phyloP scores from a whole-genome alignment of 1,140 invertebrate genomes.

The Aphidius gifuensis region DNA sequence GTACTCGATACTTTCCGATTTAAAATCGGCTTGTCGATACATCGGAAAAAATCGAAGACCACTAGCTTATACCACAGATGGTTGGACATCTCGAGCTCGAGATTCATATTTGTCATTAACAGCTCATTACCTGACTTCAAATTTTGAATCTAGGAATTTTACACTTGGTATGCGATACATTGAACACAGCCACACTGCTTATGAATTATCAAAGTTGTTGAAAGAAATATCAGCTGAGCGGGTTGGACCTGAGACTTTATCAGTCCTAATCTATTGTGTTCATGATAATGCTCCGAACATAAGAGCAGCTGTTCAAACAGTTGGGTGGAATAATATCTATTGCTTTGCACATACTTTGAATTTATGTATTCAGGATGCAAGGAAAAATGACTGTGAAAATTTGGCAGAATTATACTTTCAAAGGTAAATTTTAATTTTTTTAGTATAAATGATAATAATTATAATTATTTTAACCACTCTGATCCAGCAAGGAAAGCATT shows the following conservation, averaged over 20 bases:
- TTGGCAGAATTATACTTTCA: no score
- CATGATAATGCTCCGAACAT: constrained; percentile 17
- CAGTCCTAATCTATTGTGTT: constrained; percentile 1
- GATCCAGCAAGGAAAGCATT: background rate
- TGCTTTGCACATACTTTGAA: constrained; percentile 8
- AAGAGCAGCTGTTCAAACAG: background rate
- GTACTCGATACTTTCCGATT: no score
- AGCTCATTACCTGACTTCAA: constrained; percentile 8
- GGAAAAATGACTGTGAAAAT: background rate
- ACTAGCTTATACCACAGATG: constrained; percentile 16
- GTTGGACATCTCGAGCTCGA: constrained; percentile 2
- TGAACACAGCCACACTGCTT: background rate
- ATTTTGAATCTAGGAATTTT: constrained; percentile 13
- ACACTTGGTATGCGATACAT: constrained; percentile 8
- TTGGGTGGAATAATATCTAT: background rate
- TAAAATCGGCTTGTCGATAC: no score
- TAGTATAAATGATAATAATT: no score
- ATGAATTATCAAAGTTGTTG: background rate
- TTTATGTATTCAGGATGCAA: background rate
- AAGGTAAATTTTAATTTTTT: no score
- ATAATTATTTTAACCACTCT: background rate
- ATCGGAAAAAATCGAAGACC: no score
- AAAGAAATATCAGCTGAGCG: background rate
- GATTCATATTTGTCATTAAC: constrained; percentile 6
- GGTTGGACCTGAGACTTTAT: background rate